Base-by-base conservation (phyloP, 1,140 invertebrate genomes). In the Drosophila kepulauana region DNA sequence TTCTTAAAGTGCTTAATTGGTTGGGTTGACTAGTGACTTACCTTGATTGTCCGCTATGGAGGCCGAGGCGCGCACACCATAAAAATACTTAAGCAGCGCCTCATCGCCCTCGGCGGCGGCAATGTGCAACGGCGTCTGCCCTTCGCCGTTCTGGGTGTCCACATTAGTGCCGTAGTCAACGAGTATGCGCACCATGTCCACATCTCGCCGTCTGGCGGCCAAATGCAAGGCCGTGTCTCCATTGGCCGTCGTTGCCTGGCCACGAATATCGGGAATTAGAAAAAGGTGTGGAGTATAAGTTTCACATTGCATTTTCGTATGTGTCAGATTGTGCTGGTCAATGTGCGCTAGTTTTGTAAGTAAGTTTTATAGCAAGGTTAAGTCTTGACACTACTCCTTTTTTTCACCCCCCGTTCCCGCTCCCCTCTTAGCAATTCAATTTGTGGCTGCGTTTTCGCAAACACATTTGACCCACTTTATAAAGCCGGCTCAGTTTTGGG, bases 31-130 rank as follows among this genome's bases (percentile, higher is more conserved):
- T 3, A 33, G 7, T 33, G 2, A 79, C 62, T 54, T 79, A 95
- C 95, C 95, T 94, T 98, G 97, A 93, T 98, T 97, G 93, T 99
- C 99, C 38, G 96, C 94, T 74, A 99, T 96, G 78, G 98, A 97
- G 7, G 98, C 97, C 70, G 97, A 98, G 1, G 98, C 99, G 85
- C 98, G 95, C 41, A 98, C 96, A 28, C 97, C 96, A 91, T 98
- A 98, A 89, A 99, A 97, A 92, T 98, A 98, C 93, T 99, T 99
- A 1, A 99, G 96, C 43, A 99, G 93, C 0, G 95, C 95, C 91
- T 99, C 98, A 92, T 99, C 98, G 3, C 98, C 98, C 91, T 98
- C 97, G 5, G 96, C 96, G n/a, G 98, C 97, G 0, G 98, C 97
- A 62, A 99, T 97, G 86, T 99, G 99, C 20, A 99, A 92, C 1